Conservation (phyloP, 2,113 vertebrate genomes). For the Mormoops blainvillei region DNA sequence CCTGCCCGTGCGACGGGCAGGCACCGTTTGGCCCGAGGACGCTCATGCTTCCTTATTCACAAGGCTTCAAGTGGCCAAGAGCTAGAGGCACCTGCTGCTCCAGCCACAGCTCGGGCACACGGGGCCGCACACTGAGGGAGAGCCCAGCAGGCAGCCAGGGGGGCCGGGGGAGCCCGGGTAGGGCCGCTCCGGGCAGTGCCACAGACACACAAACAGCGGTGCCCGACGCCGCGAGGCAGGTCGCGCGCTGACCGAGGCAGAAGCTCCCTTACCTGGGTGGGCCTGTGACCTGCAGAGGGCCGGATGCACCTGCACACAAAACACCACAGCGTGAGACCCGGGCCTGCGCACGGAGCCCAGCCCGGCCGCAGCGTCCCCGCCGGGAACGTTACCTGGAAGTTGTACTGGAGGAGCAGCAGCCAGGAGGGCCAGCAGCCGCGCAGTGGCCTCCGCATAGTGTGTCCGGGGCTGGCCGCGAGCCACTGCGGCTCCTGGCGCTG, state of each 20-base stretch:
- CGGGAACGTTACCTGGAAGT: slow-evolving; percentile 83
- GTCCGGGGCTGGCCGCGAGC: rapidly evolving
- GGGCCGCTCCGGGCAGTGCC: rapidly evolving
- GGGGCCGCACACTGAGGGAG: too few species aligned
- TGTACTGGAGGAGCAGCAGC: slow-evolving; percentile 76
- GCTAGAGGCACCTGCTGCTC: too few species aligned
- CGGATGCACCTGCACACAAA: slow-evolving; percentile 82
- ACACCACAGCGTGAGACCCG: slow-evolving; percentile 10
- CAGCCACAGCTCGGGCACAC: neutral
- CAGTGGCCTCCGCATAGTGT: slow-evolving; percentile 69
- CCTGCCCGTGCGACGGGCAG: neutral
- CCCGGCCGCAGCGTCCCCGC: rapidly evolving
- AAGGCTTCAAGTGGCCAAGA: neutral
- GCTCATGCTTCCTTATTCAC: neutral
- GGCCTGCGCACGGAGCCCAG: rapidly evolving
- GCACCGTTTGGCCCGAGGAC: rapidly evolving
- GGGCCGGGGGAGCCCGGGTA: too few species aligned
- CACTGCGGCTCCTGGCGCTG: neutral
- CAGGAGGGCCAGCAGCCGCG: slow-evolving; percentile 67
- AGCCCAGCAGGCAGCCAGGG: neutral
- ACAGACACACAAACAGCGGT: rapidly evolving
- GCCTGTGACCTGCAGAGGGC: slow-evolving; percentile 76
- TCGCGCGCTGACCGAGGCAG: rapidly evolving
- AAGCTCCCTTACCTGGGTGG: slow-evolving; percentile 88
- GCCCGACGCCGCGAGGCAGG: rapidly evolving